These are phyloP conservation scores for Pemphigus obesinymphae DNA, from an alignment of 1,140 invertebrate genomes.

Conservation along the genomic window DNA sequence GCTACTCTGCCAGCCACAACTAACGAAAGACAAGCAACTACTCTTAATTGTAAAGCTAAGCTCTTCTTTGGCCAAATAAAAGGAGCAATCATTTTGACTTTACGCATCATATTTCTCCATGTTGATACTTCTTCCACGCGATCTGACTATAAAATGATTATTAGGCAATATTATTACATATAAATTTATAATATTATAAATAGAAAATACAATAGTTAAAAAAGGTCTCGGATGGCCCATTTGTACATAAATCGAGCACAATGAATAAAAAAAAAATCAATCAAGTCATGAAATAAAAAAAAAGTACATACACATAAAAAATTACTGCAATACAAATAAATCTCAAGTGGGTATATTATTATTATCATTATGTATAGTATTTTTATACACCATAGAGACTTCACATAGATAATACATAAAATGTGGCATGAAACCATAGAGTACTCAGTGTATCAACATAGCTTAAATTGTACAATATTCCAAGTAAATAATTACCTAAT, in stretches of 20 bases:
- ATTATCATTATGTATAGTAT: not conserved
- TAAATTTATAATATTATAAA: not conserved
- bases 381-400: not conserved
- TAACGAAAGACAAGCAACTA: constrained; percentile 75
- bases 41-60: constrained; percentile 69
- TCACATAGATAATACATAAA: not conserved
- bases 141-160: constrained; percentile 34
- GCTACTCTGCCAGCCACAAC: constrained; percentile 76
- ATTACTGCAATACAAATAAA: not conserved
- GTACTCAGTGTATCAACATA: no score
- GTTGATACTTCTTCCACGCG: constrained; percentile 57
- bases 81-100: constrained; percentile 73
- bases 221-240: constrained; percentile 27
- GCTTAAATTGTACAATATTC: not conserved
- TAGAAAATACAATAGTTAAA: not conserved
- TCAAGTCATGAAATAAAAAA: not conserved
- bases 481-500: not conserved
- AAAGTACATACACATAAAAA: not conserved
- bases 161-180: not conserved
- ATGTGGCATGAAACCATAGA: no score
- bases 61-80: constrained; percentile 93
- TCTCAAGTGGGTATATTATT: not conserved
- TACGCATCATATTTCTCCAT: constrained; percentile 71
- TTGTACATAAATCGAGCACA: not conserved
- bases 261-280: not conserved